Evolutionary conservation across 2,113 vertebrate species (phyloP).

Genomic region (Rhea pennata): DNA sequence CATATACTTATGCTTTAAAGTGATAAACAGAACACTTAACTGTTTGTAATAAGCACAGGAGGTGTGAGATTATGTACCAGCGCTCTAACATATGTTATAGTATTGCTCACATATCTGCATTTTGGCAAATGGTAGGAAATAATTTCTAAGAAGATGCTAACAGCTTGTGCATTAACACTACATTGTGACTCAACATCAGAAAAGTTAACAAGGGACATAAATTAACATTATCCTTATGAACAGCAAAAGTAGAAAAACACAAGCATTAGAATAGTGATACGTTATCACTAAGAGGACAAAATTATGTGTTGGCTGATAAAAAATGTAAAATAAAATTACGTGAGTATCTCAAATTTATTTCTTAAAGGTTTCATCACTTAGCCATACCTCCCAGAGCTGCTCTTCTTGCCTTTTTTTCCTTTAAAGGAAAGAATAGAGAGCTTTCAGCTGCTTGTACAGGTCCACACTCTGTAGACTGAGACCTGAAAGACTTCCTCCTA

Average conservation of each 20-base stretch:
- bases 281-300: background rate
- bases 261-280: rapidly evolving
- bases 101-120: constrained; percentile 46
- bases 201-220: background rate
- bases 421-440: background rate
- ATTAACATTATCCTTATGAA: background rate
- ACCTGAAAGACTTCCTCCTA: rapidly evolving
- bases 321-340: background rate
- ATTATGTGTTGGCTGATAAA: background rate
- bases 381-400: background rate
- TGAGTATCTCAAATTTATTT: background rate
- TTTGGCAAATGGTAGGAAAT: constrained; percentile 23
- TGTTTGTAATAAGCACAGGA: constrained; percentile 49
- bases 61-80: constrained; percentile 34
- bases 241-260: background rate
- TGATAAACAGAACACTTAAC: constrained; percentile 38
- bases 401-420: background rate
- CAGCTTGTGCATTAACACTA: background rate
- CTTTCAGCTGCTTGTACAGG: background rate
- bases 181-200: background rate
- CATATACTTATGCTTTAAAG: constrained; percentile 6
- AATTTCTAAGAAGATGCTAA: constrained; percentile 26
- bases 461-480: background rate
- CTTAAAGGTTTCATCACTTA: background rate
- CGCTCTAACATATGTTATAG: constrained; percentile 53